A percentile compares a stretch with the other conserved stretches of the same genome.
Evolutionary conservation across 2,797 vertebrate genomes (phyloP).

Genomic region (Coregonus ussuriensis): DNA sequence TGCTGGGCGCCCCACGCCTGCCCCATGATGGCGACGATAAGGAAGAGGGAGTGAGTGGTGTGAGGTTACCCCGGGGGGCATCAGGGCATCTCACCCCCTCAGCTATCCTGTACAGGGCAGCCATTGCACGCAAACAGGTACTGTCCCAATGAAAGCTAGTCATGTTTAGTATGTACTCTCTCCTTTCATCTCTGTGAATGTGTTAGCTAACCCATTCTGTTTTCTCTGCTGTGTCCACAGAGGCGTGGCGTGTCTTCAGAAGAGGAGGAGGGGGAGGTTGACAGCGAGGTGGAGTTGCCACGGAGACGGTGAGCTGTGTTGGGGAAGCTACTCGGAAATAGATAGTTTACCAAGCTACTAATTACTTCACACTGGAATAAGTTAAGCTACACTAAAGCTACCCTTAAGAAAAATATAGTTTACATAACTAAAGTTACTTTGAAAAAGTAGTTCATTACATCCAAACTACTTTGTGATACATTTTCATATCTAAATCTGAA

Average conservation of each 20-base stretch:
- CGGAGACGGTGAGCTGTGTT: constrained; percentile 81
- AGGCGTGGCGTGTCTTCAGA: constrained; percentile 90
- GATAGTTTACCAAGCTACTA: too few relatives aligned
- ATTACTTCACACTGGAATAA: too few relatives aligned
- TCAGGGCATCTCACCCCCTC: constrained; percentile 86
- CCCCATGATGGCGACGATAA: constrained; percentile 74
- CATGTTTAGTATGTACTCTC: background rate
- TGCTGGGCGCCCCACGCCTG: constrained; percentile 76
- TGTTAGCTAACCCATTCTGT: background rate
- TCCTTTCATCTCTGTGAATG: background rate
- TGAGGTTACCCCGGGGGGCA: constrained; percentile 74
- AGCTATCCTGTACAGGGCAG: constrained; percentile 88
- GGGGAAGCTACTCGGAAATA: too few relatives aligned
- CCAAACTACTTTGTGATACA: too few relatives aligned
- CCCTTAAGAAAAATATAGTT: too few relatives aligned
- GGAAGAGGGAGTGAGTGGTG: constrained; percentile 73
- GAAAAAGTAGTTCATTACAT: too few relatives aligned
- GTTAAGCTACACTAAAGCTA: too few relatives aligned
- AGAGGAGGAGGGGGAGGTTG: constrained; percentile 92
- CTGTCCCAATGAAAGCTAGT: background rate
- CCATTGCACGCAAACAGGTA: constrained; percentile 91
- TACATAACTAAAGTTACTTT: too few relatives aligned
- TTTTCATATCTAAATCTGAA: too few relatives aligned
- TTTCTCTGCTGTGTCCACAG: constrained; percentile 51
- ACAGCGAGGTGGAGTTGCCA: constrained; percentile 91